Percentiles rank a stretch among this genome's conserved stretches.
Conservation (phyloP, 2,888 invertebrate genomes). For the Drosophila kambysellisi region DNA sequence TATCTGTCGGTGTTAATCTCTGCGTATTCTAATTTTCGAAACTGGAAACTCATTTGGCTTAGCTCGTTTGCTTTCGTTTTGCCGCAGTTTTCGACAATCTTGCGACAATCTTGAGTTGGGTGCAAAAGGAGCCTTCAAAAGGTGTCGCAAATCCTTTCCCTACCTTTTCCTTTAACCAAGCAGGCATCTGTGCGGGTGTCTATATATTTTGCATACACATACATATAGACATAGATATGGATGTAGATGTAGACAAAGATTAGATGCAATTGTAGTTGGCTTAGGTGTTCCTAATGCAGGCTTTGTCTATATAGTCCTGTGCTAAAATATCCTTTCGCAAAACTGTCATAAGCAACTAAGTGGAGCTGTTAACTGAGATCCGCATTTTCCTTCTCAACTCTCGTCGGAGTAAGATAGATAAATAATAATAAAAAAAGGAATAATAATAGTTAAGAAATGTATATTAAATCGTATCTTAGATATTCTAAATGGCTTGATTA, state of each 20-base stretch:
- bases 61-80: conserved; percentile 61
- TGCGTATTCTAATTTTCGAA: conserved; percentile 50
- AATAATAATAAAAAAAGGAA: neutral
- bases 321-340: conserved; percentile 8
- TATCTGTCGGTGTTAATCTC: conserved; percentile 29
- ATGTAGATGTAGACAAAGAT: conserved; percentile 17
- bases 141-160: conserved; percentile 57
- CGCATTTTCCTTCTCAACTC: neutral
- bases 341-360: conserved; percentile 30
- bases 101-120: conserved; percentile 42
- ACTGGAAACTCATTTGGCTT: conserved; percentile 58
- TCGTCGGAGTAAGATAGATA: neutral
- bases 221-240: neutral
- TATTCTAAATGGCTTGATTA: neutral
- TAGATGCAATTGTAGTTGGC: conserved; percentile 25
- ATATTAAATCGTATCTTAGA: neutral
- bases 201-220: conserved; percentile 12
- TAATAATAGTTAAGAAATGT: neutral
- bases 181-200: conserved; percentile 50
- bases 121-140: conserved; percentile 20
- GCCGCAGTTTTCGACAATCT: conserved; percentile 57
- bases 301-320: conserved; percentile 3
- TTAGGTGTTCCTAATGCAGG: conserved; percentile 19
- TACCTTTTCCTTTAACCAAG: neutral
- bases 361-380: neutral